Conservation (phyloP, 2,888 invertebrate genomes). For the Oeneis ivallda region DNA sequence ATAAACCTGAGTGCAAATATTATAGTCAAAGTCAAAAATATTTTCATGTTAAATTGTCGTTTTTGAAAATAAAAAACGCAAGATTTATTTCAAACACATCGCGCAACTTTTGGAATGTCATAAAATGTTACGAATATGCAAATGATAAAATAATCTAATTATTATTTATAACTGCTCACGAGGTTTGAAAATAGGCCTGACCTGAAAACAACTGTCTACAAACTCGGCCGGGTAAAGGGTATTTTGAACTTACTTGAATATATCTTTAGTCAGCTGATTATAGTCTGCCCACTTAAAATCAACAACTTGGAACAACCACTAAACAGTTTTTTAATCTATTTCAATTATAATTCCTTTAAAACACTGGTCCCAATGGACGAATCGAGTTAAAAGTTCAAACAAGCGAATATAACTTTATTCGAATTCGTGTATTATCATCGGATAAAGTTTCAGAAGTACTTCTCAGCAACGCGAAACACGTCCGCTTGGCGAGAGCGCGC, state of each 20-base stretch:
- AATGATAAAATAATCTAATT: no score
- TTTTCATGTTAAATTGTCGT: no score
- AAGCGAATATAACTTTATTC: background rate
- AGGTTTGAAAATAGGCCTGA: no score
- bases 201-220: no score
- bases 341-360: background rate
- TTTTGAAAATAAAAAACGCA: no score
- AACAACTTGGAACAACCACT: conserved; percentile 6
- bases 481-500: conserved; percentile 33
- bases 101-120: no score
- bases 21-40: no score
- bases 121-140: no score
- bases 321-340: background rate
- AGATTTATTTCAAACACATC: no score
- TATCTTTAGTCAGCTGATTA: background rate
- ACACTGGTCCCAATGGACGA: background rate
- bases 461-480: conserved; percentile 20
- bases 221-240: no score
- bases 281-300: background rate
- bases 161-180: no score
- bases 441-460: conserved; percentile 30
- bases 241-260: background rate
- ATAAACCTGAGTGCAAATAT: no score
- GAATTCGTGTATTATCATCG: conserved; percentile 15
- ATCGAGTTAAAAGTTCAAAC: background rate